Base-by-base conservation (phyloP, 2,797 vertebrate species). In the Gadopsis marmoratus region DNA sequence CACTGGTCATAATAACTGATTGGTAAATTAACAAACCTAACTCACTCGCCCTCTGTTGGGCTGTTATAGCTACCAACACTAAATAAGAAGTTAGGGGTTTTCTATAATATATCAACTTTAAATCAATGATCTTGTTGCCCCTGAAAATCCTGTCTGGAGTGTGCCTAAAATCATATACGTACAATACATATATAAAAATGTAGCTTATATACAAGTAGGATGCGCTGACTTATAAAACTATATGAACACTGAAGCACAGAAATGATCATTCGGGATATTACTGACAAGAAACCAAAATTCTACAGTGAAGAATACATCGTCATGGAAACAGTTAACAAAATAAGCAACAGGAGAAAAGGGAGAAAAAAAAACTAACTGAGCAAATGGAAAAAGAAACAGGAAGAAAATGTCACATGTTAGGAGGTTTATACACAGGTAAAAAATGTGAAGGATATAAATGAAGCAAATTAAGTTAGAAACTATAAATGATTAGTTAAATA, bases 331-430 rank as follows among this genome's bases (percentile, higher is more conserved):
- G 11, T 19, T 54, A 19, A 76, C 7, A 70, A 23, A 60, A 72
- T 70, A 67, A 72, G 21, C 23, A 79, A 73, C 35, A n/a, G 21
- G 33, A 65, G 12, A 35, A 65, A 55, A 13, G 45, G 29, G 37
- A 50, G 2, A 43, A 11, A 1, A 35, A 35, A 35, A 35, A 33
- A 35, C 35, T 39, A 39, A 11, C 37, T n/a, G 5, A 48, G 50
- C 9, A 62, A 35, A 45, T n/a, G 14, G 29, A 9, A 58, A 43
- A 16, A 14, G 11, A 37, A 69, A 50, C 1, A 50, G 19, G 47
- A 47, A 35, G 10, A 60, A 62, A 8, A 21, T 9, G n/a, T 26
- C 0, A 13, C n/a, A 8, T 48, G 59, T 71, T 64, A 71, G 1
- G 70, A 31, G 8, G 0, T 74, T 65, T 51, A 56, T 59, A 51